Evolutionary conservation across 2,888 invertebrate species (phyloP).

Genomic region (Apomyelois bistriatella): DNA sequence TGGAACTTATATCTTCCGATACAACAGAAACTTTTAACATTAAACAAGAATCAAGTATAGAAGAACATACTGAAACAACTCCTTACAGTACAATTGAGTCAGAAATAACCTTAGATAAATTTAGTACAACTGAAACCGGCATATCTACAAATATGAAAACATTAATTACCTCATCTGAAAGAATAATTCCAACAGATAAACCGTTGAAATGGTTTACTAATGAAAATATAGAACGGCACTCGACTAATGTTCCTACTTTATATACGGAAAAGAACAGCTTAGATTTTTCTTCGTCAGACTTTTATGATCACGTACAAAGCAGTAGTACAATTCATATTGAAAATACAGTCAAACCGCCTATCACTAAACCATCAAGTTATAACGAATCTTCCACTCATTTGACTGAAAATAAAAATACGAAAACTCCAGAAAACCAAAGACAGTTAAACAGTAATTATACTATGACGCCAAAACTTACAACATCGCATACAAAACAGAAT

Average conservation of each 20-base stretch:
- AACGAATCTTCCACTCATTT: slow-evolving; percentile 39
- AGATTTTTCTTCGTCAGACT: slow-evolving; percentile 38
- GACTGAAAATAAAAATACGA: slow-evolving; percentile 61
- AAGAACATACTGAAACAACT: not conserved
- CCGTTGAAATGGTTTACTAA: slow-evolving; percentile 1
- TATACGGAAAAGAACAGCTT: slow-evolving; percentile 26
- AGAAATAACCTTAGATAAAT: not conserved
- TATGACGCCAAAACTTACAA: slow-evolving; percentile 28
- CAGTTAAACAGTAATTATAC: slow-evolving; percentile 62
- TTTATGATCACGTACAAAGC: slow-evolving; percentile 52
- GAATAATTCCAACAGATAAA: slow-evolving; percentile 13
- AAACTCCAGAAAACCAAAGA: slow-evolving; percentile 68
- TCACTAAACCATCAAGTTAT: slow-evolving; percentile 34
- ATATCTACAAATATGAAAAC: slow-evolving; percentile 10
- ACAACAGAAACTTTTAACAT: not conserved
- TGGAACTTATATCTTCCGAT: not conserved
- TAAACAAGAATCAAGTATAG: not conserved
- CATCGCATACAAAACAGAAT: slow-evolving; percentile 22
- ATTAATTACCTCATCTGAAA: not conserved
- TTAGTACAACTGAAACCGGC: slow-evolving; percentile 1
- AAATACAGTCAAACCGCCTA: slow-evolving; percentile 52
- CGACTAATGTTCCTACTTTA: slow-evolving; percentile 26
- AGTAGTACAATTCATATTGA: slow-evolving; percentile 61
- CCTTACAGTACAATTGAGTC: not conserved
- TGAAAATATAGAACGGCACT: slow-evolving; percentile 15